These are phyloP conservation scores for Spodoptera picta DNA, from an alignment of 2,888 invertebrate species.

Conservation along the genomic window DNA sequence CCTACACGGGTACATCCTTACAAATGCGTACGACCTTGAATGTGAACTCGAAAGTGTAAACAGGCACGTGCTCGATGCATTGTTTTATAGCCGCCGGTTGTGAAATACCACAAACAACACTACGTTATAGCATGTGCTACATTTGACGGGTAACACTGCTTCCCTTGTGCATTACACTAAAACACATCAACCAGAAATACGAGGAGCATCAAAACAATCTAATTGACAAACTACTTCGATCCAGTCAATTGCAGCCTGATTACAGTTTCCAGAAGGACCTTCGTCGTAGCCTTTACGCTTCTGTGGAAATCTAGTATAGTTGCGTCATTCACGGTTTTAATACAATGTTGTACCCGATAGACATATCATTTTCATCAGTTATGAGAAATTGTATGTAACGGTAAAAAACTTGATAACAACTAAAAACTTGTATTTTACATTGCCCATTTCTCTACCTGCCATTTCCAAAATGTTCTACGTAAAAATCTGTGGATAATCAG, in stretches of 20 bases:
- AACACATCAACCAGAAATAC: neutral
- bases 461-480: conserved; percentile 2
- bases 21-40: conserved; percentile 88
- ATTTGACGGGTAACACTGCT: conserved; percentile 16
- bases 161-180: conserved; percentile 1
- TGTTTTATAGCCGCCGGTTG: conserved; percentile 84
- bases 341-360: no score
- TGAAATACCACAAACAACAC: conserved; percentile 72
- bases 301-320: no score
- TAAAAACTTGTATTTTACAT: conserved; percentile 1
- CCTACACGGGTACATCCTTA: conserved; percentile 87
- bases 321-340: no score
- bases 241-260: no score
- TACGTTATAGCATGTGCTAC: conserved; percentile 41
- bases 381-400: no score
- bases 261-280: no score
- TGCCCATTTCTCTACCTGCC: conserved; percentile 5
- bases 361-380: no score
- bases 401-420: no score
- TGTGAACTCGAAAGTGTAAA: conserved; percentile 88
- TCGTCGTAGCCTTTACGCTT: no score
- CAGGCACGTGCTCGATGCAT: conserved; percentile 87
- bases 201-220: no score
- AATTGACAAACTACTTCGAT: no score
- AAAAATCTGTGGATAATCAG: neutral